Percentiles rank a stretch among this genome's conserved stretches.
Evolutionary conservation across 2,797 vertebrate genomes (phyloP).

Genomic region (Acipenser oxyrinchus): DNA sequence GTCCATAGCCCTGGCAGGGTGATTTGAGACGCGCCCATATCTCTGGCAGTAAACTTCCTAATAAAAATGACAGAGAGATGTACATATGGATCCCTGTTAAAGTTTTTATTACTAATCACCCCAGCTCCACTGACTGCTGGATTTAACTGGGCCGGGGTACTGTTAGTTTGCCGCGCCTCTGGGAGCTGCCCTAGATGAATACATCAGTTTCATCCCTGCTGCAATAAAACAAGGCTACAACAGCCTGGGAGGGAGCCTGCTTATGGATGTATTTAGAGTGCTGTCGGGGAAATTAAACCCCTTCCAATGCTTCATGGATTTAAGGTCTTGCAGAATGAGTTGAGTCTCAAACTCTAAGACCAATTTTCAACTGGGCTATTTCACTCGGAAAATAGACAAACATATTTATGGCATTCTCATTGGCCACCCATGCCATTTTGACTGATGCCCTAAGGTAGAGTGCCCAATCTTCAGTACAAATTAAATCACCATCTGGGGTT

Average conservation of each 20-base stretch:
- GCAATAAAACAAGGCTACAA: conserved; percentile 67
- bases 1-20: conserved; percentile 21
- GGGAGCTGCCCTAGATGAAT: conserved; percentile 57
- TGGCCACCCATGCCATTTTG: no score
- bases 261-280: conserved; percentile 69
- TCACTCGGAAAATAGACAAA: no score
- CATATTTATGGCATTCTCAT: no score
- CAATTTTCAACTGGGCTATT: no score
- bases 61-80: conserved; percentile 94
- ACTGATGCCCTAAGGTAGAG: no score
- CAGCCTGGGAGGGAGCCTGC: conserved; percentile 39
- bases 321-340: conserved; percentile 49
- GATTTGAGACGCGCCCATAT: conserved; percentile 53
- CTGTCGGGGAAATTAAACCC: conserved; percentile 55
- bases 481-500: no score
- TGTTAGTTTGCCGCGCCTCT: conserved; percentile 23
- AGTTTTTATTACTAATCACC: conserved; percentile 95
- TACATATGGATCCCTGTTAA: conserved; percentile 94
- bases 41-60: conserved; percentile 73
- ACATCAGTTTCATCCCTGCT: conserved; percentile 45
- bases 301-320: conserved; percentile 46
- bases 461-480: no score
- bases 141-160: conserved; percentile 14
- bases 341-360: not conserved
- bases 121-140: conserved; percentile 13